Percentiles rank a stretch among this genome's conserved stretches.
These are phyloP conservation scores for Pristionchus entomophagus DNA, from an alignment of 2,888 invertebrate species.

Conservation along the genomic window DNA sequence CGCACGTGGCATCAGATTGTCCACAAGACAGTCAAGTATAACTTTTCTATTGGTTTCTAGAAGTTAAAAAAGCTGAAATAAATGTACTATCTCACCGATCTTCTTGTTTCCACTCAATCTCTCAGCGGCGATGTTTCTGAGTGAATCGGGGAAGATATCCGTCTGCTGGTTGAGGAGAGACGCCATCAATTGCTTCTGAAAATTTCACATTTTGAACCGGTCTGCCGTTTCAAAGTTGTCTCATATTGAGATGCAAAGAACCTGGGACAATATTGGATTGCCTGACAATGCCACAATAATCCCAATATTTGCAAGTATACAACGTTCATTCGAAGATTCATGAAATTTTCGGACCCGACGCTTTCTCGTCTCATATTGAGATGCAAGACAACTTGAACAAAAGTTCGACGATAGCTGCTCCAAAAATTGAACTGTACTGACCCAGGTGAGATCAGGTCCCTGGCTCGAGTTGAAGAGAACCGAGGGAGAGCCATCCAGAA, in stretches of 20 bases:
- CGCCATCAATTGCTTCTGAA: constrained; percentile 88
- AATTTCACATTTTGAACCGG: constrained; percentile 50
- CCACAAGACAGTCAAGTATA: too few relatives aligned
- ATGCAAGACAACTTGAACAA: neutral
- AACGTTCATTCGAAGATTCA: too few relatives aligned
- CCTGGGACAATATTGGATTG: neutral
- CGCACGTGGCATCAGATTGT: too few relatives aligned
- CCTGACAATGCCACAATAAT: neutral
- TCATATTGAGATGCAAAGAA: neutral
- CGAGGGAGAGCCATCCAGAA: constrained; percentile 89
- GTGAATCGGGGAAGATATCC: constrained; percentile 92
- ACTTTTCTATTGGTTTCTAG: too few relatives aligned
- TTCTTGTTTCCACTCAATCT: constrained; percentile 81
- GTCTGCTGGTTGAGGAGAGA: constrained; percentile 88
- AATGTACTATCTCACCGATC: constrained; percentile 49
- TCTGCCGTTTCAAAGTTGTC: neutral
- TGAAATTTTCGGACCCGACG: too few relatives aligned
- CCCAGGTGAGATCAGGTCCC: constrained; percentile 97
- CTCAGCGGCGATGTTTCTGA: constrained; percentile 88
- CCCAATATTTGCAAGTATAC: too few relatives aligned
- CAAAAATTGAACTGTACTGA: constrained; percentile 29
- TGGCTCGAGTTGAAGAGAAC: constrained; percentile 89
- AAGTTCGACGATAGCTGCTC: neutral
- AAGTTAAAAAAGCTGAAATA: neutral
- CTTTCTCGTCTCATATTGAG: neutral